A percentile compares a stretch with the other conserved stretches of the same genome.
These are phyloP conservation scores for Chrysopa pallens DNA, from an alignment of 1,140 invertebrate species.

Conservation along the genomic window DNA sequence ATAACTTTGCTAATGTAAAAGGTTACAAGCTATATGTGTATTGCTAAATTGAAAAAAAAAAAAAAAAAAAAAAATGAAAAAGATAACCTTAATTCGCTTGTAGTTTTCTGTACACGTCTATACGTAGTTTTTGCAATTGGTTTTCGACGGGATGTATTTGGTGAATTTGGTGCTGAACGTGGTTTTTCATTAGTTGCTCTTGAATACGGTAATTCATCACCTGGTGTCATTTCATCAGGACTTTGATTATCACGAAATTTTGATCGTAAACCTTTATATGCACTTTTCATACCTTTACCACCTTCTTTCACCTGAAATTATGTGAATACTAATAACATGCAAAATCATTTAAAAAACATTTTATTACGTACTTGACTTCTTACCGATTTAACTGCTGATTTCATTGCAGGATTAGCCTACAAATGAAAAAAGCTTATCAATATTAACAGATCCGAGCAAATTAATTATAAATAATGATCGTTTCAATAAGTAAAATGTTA, in stretches of 20 bases:
- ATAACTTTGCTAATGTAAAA: not conserved
- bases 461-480: no score
- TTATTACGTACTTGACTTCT: constrained; percentile 19
- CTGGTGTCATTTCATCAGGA: constrained; percentile 21
- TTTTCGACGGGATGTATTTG: constrained; percentile 31
- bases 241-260: constrained; percentile 30
- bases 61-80: no score
- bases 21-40: no score
- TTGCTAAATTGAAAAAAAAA: no score
- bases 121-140: constrained; percentile 14
- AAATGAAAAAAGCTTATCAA: constrained; percentile 22
- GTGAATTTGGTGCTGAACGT: constrained; percentile 46
- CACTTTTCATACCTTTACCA: constrained; percentile 53
- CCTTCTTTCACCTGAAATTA: constrained; percentile 48
- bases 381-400: constrained; percentile 64
- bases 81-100: not conserved
- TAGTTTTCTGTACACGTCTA: not conserved
- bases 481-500: no score
- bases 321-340: not conserved
- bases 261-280: constrained; percentile 53
- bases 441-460: no score
- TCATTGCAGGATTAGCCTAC: constrained; percentile 65
- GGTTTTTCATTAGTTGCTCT: constrained; percentile 24
- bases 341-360: constrained; percentile 4
- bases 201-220: constrained; percentile 18